phyloP scores from a whole-genome alignment of 2,888 invertebrate genomes.

The Pinctada fucata region DNA sequence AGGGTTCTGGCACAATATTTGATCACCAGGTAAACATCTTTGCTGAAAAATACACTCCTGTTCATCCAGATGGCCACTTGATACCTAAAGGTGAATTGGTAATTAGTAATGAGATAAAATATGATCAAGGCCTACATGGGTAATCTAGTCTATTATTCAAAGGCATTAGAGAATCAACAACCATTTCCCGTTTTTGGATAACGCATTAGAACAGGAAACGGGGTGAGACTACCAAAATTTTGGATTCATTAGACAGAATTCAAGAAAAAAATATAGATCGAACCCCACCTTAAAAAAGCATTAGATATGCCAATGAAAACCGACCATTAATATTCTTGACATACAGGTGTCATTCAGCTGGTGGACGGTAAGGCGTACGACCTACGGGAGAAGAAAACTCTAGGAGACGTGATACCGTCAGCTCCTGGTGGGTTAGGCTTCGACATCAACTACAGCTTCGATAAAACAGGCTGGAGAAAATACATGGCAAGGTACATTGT shows the following conservation, averaged over 20 bases:
- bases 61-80: slow-evolving; percentile 79
- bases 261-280: too few relatives aligned
- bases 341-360: slow-evolving; percentile 82
- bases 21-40: slow-evolving; percentile 80
- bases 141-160: too few relatives aligned
- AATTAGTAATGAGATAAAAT: too few relatives aligned
- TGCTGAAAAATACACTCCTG: slow-evolving; percentile 86
- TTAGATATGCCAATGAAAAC: too few relatives aligned
- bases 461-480: slow-evolving; percentile 59
- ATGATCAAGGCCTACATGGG: too few relatives aligned
- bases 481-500: slow-evolving; percentile 48
- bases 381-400: slow-evolving; percentile 82
- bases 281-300: too few relatives aligned
- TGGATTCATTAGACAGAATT: too few relatives aligned
- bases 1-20: slow-evolving; percentile 25
- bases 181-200: too few relatives aligned
- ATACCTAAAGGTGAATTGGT: slow-evolving; percentile 67
- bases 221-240: too few relatives aligned
- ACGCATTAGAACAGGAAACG: too few relatives aligned
- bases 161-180: too few relatives aligned
- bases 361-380: slow-evolving; percentile 87
- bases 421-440: slow-evolving; percentile 84
- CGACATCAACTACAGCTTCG: slow-evolving; percentile 90
- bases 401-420: slow-evolving; percentile 83
- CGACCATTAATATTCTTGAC: too few relatives aligned